Conservation (phyloP, 2,113 vertebrate genomes). For the Pterocles burchelli region DNA sequence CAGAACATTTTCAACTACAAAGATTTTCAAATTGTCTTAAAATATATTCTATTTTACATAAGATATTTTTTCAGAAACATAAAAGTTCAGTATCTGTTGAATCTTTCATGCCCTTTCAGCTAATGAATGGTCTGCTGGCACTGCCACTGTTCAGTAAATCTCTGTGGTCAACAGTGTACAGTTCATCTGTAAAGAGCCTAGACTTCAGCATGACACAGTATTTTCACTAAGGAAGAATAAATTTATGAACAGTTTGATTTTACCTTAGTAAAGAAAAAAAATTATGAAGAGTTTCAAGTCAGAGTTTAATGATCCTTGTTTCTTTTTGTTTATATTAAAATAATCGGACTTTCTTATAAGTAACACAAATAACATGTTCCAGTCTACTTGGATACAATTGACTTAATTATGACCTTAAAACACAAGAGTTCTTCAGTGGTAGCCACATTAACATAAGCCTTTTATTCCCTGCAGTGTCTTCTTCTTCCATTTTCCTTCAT, state of each 20-base stretch:
- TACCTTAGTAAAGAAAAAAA: background rate
- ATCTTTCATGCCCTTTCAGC: background rate
- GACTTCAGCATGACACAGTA: background rate
- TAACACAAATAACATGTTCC: background rate
- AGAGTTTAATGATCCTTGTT: background rate
- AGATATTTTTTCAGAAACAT: background rate
- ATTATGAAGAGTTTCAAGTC: background rate
- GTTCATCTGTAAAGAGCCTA: background rate
- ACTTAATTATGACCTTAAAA: background rate
- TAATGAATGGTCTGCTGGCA: background rate
- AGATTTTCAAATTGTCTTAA: background rate
- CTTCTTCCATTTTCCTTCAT: background rate
- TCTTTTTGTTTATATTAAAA: background rate
- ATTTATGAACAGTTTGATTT: background rate
- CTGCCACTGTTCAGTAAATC: background rate
- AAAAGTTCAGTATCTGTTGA: background rate
- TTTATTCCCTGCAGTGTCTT: background rate
- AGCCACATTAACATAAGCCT: background rate
- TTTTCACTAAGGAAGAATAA: background rate
- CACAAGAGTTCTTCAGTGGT: background rate
- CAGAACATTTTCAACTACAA: background rate
- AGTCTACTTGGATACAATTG: background rate
- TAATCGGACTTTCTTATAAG: background rate
- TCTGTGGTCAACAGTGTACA: background rate
- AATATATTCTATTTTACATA: background rate